Evolutionary conservation across 2,797 vertebrate genomes (phyloP), one percentile per base, ranked within the genome.

Genomic region (Enteromius afrohamiltoni): DNA sequence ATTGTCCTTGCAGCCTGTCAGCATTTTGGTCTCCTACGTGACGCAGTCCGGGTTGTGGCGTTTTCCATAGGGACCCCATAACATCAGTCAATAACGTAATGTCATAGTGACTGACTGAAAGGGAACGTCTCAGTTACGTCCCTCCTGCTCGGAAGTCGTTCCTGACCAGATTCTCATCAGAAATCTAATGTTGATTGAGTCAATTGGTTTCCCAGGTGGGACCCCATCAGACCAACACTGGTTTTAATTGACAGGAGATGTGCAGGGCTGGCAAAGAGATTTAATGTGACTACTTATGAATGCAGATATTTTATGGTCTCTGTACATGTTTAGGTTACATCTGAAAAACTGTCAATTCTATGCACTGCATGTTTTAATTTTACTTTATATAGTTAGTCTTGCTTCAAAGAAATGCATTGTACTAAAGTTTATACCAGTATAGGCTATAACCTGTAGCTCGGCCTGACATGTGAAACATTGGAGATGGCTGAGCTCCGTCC

Each of bases 401-500:
- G 26, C 60, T 31, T 64, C 3, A 64, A 31, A 64, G 1, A 64
- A 64, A 17, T 31, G 60, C 60, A 64, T 31, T 64, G 17, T 29
- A 64, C 14, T 13, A 64, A 62, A 31, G 26, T 64, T 16, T 17
- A 31, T 31, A 51, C 4, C 1, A 34, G 47, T 53, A 13, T 13
- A 74, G 26, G 9, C 19, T 29, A 29, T 37, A 37, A 40, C 74
- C 53, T 58, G 19, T 51, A 7, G 69, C 10, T 29, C 11, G 16
- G 13, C 23, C 58, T 45, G 29, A 69, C 31, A 21, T 69, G 26
- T 55, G 10, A 68, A 62, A 47, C 58, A 55, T 0, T 42, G 62
- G 82, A 82, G 85, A 83, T 21, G 34, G 45, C 58, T 51, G 60
- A 26, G 42, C 77, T 87, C 83, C 79, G 83, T 81, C 84, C 74